Evolutionary conservation across 2,113 vertebrate species (phyloP), one percentile per base, ranked within the genome.

Genomic region (Lampris incognitus): DNA sequence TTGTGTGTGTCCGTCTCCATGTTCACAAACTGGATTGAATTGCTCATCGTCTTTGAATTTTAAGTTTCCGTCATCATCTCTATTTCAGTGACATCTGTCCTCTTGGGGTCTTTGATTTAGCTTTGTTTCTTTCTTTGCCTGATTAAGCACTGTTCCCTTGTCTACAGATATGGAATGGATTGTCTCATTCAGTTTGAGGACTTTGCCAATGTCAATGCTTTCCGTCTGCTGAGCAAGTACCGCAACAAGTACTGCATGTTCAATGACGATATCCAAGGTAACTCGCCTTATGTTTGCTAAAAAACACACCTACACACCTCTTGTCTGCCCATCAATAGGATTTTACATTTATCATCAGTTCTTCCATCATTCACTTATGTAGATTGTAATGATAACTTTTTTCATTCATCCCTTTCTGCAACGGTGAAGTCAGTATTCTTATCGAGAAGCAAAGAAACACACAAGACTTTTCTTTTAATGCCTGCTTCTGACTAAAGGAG

Each of bases 231-330:
- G 83, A 93, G 93, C 68, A 98, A 97, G 82, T 99, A 99, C 87
- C 95, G 96, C 69, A 94, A 97, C 88, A 89, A 94, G 62, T 99
- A 98, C 79, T 99, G 98, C 92, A 99, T 97, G 6, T 99, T 99
- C 93, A 99, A 99, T 59, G 98, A 99, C 78, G 98, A 99, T 88
- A 99, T 99, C 88, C 98, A 99, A 97, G 98, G 98, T 99, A 92
- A 64, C 9, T 39, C 38, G 3, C 13, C 24, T 24, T 24, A 24
- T 24, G 24, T 24, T 24, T 24, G 24, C 24, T 9, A 36, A 4
- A 50, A 3, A 7, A 51, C 10, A 48, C 37, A 57, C 44, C 57
- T 6, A 55, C 42, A 44, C 36, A 50, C 40, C 9, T 1, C 5
- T 8, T 11, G 10, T 6, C n/a, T 40, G 9, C 5, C 56, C 40